Evolutionary conservation across 2,113 vertebrate species (phyloP).

Genomic region (Zonotrichia leucophrys): DNA sequence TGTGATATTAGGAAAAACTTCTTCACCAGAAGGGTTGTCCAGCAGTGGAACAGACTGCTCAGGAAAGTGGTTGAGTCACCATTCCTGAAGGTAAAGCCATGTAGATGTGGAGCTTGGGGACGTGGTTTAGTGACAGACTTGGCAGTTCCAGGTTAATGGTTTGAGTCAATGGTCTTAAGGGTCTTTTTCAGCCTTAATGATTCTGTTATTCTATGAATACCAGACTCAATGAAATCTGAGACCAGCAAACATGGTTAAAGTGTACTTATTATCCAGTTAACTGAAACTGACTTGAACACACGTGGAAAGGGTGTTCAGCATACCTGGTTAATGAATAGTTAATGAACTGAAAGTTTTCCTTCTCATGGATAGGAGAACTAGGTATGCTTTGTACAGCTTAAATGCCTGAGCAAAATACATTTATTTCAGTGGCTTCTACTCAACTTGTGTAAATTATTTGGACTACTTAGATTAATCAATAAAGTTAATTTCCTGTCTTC

Average conservation of each 20-base stretch:
- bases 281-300: neutral
- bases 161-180: neutral
- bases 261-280: slow-evolving; percentile 1
- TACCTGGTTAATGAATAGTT: slow-evolving; percentile 13
- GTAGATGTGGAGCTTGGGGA: neutral
- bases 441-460: neutral
- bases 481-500: neutral
- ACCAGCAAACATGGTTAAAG: neutral
- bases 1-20: neutral
- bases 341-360: neutral
- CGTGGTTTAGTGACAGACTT: neutral
- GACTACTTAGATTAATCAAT: neutral
- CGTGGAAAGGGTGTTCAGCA: neutral
- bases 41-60: neutral
- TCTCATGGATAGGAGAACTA: neutral
- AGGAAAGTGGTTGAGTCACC: neutral
- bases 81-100: neutral
- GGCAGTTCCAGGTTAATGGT: neutral
- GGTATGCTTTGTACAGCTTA: neutral
- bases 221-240: neutral
- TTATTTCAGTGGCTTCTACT: neutral
- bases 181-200: neutral
- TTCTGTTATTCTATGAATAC: neutral
- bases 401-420: neutral
- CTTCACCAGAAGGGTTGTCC: neutral